Evolutionary conservation across 2,888 invertebrate species (phyloP).

Genomic region (Lasioglossum malachurum): DNA sequence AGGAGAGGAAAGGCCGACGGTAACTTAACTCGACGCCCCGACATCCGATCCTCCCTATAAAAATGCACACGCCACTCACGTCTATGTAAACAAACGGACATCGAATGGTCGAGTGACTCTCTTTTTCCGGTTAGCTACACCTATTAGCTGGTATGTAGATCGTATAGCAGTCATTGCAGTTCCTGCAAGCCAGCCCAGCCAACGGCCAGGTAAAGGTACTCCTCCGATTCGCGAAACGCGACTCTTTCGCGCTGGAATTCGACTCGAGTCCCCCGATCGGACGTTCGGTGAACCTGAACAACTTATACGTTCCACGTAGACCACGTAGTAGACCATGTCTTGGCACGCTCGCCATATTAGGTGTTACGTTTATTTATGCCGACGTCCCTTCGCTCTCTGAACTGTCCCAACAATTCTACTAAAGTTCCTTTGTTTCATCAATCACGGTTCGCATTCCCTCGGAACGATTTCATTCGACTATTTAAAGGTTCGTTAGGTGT

Average conservation of each 20-base stretch:
- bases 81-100: constrained; percentile 70
- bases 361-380: constrained; percentile 5
- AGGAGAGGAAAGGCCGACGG: constrained; percentile 58
- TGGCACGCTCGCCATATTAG: constrained; percentile 31
- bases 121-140: constrained; percentile 69
- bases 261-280: constrained; percentile 39
- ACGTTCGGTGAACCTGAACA: constrained; percentile 58
- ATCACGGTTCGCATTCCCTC: background rate
- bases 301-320: constrained; percentile 25
- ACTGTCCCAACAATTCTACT: background rate
- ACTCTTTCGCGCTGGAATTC: constrained; percentile 59
- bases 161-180: constrained; percentile 63
- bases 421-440: background rate
- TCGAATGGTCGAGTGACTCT: constrained; percentile 68
- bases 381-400: background rate
- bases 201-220: constrained; percentile 51
- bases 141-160: constrained; percentile 66
- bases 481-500: no score
- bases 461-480: no score
- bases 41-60: constrained; percentile 72
- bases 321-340: constrained; percentile 31
- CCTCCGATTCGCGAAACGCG: constrained; percentile 59
- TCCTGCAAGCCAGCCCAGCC: constrained; percentile 38
- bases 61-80: constrained; percentile 65
- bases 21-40: constrained; percentile 72